These are phyloP conservation scores for Siderastrea radians DNA, from an alignment of 92 coral and sea anemone genomes.

Conservation along the genomic window DNA sequence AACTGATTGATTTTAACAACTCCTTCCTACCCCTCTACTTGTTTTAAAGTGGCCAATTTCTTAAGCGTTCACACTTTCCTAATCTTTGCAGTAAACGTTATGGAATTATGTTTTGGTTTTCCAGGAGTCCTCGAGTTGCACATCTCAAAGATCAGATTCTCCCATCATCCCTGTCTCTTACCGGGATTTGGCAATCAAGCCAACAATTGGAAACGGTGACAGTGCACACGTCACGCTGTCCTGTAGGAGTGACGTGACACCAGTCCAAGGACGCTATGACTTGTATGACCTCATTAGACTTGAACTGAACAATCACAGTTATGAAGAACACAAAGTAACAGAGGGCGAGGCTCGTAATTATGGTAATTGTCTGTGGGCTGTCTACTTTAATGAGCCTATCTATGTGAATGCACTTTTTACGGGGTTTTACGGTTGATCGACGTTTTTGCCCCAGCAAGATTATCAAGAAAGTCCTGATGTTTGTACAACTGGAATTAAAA, in stretches of 20 bases:
- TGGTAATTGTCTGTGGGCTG: conserved; percentile 39
- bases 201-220: conserved; percentile 46
- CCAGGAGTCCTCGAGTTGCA: conserved; percentile 1
- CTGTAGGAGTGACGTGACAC: conserved; percentile 8
- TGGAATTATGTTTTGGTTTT: neutral
- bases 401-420: conserved; percentile 51
- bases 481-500: too few species aligned
- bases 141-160: neutral
- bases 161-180: neutral
- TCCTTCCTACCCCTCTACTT: too few species aligned
- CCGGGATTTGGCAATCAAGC: conserved; percentile 9
- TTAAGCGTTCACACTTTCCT: too few species aligned
- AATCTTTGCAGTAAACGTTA: neutral
- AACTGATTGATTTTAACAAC: too few species aligned
- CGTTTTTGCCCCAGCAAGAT: neutral
- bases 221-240: conserved; percentile 64
- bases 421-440: conserved; percentile 41
- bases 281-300: conserved; percentile 33
- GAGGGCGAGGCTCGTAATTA: conserved; percentile 46
- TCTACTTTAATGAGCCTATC: conserved; percentile 54
- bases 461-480: neutral
- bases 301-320: conserved; percentile 37
- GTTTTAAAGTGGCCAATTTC: too few species aligned
- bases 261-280: conserved; percentile 67
- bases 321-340: conserved; percentile 28